A percentile compares a stretch with the other conserved stretches of the same genome.
These are phyloP conservation scores for Etheostoma perlongum DNA, from an alignment of 2,797 vertebrate genomes.

Conservation along the genomic window DNA sequence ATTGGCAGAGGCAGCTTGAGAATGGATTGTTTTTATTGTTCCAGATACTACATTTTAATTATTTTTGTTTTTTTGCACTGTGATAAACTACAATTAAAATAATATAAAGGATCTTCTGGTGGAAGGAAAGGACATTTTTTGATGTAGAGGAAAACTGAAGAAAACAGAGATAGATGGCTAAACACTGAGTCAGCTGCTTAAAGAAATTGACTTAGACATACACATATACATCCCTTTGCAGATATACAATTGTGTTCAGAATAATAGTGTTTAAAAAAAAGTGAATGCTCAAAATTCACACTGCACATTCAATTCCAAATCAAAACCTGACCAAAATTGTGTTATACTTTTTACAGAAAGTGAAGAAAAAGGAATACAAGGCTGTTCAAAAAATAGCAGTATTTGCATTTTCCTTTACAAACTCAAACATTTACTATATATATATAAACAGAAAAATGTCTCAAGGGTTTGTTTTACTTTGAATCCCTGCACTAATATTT, in stretches of 20 bases:
- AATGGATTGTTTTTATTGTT: neutral
- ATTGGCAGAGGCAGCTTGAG: neutral
- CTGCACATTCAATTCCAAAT: too few species aligned
- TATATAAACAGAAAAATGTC: too few species aligned
- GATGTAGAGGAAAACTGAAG: neutral
- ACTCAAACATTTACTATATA: too few species aligned
- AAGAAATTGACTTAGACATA: neutral
- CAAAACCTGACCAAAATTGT: too few species aligned
- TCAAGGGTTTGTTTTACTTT: too few species aligned
- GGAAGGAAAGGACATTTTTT: neutral
- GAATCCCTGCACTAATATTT: too few species aligned
- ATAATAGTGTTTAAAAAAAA: too few species aligned
- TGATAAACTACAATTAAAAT: neutral
- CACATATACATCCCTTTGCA: conserved; percentile 18
- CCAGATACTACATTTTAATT: neutral
- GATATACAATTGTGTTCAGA: neutral
- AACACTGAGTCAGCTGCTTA: conserved; percentile 16
- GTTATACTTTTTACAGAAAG: too few species aligned
- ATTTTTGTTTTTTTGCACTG: neutral
- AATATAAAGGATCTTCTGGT: neutral
- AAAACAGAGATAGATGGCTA: neutral
- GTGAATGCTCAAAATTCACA: too few species aligned
- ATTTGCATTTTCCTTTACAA: too few species aligned
- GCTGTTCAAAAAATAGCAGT: too few species aligned
- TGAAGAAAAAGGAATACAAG: too few species aligned